Percentiles rank a stretch among this genome's conserved stretches.
Conservation (phyloP, 2,888 invertebrate species). For the Cordilura impudica region DNA sequence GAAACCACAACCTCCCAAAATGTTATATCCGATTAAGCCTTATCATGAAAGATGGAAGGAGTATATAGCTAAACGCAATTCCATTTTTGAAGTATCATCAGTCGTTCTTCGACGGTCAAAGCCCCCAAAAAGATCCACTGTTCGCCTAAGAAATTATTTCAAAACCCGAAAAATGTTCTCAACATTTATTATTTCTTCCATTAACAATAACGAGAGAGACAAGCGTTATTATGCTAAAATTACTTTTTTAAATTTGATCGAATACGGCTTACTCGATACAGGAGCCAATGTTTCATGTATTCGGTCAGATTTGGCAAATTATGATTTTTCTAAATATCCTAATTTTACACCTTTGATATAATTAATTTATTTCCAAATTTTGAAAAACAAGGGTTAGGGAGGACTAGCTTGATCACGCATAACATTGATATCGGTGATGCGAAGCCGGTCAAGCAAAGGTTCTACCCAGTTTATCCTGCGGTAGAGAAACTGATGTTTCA, state of each 20-base stretch:
- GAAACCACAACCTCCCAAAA: background rate
- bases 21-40: background rate
- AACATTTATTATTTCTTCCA: background rate
- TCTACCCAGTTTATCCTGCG: constrained; percentile 51
- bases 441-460: constrained; percentile 54
- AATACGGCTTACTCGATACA: too few relatives aligned
- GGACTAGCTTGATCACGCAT: constrained; percentile 27
- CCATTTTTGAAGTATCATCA: background rate
- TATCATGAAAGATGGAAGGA: constrained; percentile 17
- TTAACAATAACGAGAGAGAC: background rate
- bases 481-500: constrained; percentile 27
- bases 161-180: background rate
- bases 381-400: too few relatives aligned
- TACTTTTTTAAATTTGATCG: background rate
- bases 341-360: background rate
- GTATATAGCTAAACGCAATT: background rate
- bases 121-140: background rate
- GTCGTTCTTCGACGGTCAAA: background rate
- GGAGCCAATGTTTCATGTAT: too few relatives aligned
- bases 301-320: background rate
- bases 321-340: background rate
- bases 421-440: constrained; percentile 44
- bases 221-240: constrained; percentile 22
- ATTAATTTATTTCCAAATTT: too few relatives aligned
- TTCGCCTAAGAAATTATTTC: background rate